Percentiles rank a stretch among this genome's conserved stretches.
These are phyloP conservation scores for Phorcus lineatus DNA, from an alignment of 2,888 invertebrate genomes.

Conservation along the genomic window DNA sequence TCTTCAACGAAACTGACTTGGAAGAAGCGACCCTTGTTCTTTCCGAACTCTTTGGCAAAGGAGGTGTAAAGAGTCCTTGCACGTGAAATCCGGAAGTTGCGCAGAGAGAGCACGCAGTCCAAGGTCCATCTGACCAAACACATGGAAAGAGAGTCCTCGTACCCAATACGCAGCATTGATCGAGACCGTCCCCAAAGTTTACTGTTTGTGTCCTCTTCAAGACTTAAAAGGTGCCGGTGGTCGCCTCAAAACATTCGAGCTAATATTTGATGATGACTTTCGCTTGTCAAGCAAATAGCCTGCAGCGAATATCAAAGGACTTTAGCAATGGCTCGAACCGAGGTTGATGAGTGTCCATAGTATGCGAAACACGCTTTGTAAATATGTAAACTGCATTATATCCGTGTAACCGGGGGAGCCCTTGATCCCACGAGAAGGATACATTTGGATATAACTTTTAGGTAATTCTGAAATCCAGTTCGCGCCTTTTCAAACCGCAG, in stretches of 20 bases:
- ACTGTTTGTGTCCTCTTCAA: slow-evolving; percentile 26
- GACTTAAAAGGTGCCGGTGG: slow-evolving; percentile 32
- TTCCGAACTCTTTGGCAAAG: slow-evolving; percentile 13
- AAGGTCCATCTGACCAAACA: slow-evolving; percentile 26
- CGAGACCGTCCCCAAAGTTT: slow-evolving; percentile 21
- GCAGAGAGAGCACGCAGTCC: slow-evolving; percentile 15
- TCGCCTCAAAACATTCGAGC: slow-evolving; percentile 29
- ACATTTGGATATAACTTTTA: slow-evolving; percentile 27
- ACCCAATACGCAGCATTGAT: slow-evolving; percentile 28
- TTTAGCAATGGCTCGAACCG: slow-evolving; percentile 16
- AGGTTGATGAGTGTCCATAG: slow-evolving; percentile 21
- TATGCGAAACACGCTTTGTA: slow-evolving; percentile 30
- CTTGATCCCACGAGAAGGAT: slow-evolving; percentile 25
- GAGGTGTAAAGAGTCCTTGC: slow-evolving; percentile 17
- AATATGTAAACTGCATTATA: slow-evolving; percentile 30
- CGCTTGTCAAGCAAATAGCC: slow-evolving; percentile 28
- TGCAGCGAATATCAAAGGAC: slow-evolving; percentile 31
- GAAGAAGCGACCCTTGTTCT: background rate
- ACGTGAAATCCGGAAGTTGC: slow-evolving; percentile 26
- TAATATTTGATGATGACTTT: slow-evolving; percentile 34
- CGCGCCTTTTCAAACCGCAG: slow-evolving; percentile 20
- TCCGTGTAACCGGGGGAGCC: slow-evolving; percentile 23
- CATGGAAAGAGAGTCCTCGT: background rate
- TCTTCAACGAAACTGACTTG: background rate
- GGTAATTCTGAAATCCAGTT: slow-evolving; percentile 21